Base-by-base conservation (phyloP, 2,797 vertebrate genomes). In the Prunella strophiata region DNA sequence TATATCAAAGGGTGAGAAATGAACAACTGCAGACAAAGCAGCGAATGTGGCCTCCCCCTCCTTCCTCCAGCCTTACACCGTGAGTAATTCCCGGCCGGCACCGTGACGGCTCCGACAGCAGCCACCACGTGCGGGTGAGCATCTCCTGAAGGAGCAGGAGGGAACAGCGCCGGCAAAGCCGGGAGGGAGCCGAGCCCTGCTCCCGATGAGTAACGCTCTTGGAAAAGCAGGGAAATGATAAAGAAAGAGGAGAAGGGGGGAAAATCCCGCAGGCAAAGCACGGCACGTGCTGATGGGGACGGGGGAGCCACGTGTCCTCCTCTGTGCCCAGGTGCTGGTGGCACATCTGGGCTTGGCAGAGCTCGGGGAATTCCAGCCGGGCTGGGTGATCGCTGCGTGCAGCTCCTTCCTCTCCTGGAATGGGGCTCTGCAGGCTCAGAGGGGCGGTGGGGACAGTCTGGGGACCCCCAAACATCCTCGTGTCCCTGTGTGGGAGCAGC, bases 1-100 rank as follows among this genome's bases (percentile, higher is more conserved):
- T 3, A 16, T 54, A 84, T 85, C 89, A 82, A 78, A 94, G 85
- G 72, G 82, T 67, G 76, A 85, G 89, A 91, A 94, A 88, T 4
- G 83, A 94, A 88, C 83, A 90, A 94, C 90, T 88, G 91, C 85
- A 94, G 96, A 93, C 91, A 85, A 89, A 94, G 88, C 74, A 3
- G 74, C 5, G 4, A 73, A n/a, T 32, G 48, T 67, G 88, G 85
- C 73, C 71, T 81, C 68, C 72, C 52, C 48, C 76, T 63, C 88
- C 91, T 40, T 76, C 73, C 91, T 54, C 82, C 61, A 50, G 5
- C 74, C 93, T 91, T 91, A 48, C 93, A 58, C 89, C 81, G 14
- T 89, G 92, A 92, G 91, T 94, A 96, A 96, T 95, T 80, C 92
- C 88, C 27, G 8, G 47, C 84, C 91, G 14, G 89, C 95, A 75